Percentiles rank a stretch among this genome's conserved stretches.
Conservation (phyloP, 2,888 invertebrate genomes). For the Caenorhabditis sp. region DNA sequence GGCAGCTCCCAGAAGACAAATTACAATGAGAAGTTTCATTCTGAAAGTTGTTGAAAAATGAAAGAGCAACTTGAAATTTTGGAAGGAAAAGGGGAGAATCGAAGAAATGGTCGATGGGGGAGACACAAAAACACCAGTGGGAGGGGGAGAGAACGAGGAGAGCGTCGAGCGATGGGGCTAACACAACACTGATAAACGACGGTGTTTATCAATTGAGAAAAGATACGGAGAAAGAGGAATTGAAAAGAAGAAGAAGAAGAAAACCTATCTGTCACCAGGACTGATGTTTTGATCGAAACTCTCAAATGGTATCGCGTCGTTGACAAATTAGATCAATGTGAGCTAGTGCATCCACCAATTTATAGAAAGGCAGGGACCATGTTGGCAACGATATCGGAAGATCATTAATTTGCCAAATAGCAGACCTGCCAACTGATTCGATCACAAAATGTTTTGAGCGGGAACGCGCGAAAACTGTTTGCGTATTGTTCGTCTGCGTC, state of each 20-base stretch:
- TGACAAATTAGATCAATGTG: too few species aligned
- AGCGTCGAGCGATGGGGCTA: constrained; percentile 24
- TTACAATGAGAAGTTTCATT: constrained; percentile 40
- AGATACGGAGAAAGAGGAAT: constrained; percentile 7
- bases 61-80: constrained; percentile 10
- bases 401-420: too few species aligned
- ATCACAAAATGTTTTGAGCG: too few species aligned
- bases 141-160: constrained; percentile 31
- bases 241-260: constrained; percentile 22
- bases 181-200: constrained; percentile 60
- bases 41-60: too few species aligned
- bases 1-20: constrained; percentile 34
- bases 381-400: too few species aligned
- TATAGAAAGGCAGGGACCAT: too few species aligned
- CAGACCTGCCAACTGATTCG: too few species aligned
- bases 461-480: too few species aligned
- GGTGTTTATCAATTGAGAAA: constrained; percentile 56
- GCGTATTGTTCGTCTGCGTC: too few species aligned
- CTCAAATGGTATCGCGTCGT: constrained; percentile 10
- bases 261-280: constrained; percentile 18
- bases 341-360: too few species aligned
- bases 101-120: constrained; percentile 9
- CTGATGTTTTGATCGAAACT: constrained; percentile 52
- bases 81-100: background rate
- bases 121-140: constrained; percentile 35